These are phyloP conservation scores for Astropecten irregularis DNA, from an alignment of 53 echinoderm and acorn worm species.

Conservation along the genomic window DNA sequence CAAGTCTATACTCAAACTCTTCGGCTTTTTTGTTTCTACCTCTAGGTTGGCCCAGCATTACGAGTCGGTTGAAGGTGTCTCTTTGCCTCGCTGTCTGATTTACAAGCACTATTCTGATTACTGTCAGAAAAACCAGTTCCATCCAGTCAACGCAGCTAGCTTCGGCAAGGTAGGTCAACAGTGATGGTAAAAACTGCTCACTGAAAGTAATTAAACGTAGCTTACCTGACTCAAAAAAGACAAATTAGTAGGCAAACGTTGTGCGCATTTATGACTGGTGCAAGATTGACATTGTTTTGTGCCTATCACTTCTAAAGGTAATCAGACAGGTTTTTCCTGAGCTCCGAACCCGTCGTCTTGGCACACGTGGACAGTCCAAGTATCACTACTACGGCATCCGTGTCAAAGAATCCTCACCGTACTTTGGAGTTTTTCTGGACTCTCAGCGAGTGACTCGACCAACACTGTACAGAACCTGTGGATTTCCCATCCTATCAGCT, in stretches of 20 bases:
- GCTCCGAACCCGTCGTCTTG: conserved; percentile 80
- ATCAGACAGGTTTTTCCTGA: conserved; percentile 77
- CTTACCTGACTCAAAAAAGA: too few species aligned
- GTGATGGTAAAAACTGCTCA: too few species aligned
- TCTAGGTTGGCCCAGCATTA: conserved; percentile 82
- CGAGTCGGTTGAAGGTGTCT: conserved; percentile 74
- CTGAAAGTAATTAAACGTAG: too few species aligned
- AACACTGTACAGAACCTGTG: conserved; percentile 7
- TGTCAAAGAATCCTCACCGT: conserved; percentile 71
- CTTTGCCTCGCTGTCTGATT: conserved; percentile 80
- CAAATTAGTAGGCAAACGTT: too few species aligned
- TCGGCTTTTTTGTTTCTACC: too few species aligned
- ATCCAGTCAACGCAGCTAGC: conserved; percentile 83
- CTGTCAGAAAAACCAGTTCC: conserved; percentile 64
- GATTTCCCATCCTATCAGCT: conserved; percentile 3
- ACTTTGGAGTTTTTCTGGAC: conserved; percentile 58
- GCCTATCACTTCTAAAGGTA: conserved; percentile 41
- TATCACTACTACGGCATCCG: conserved; percentile 95
- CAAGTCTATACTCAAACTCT: too few species aligned
- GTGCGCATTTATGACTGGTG: too few species aligned
- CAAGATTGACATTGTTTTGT: too few species aligned
- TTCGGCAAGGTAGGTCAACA: conserved; percentile 96
- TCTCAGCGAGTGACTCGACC: conserved; percentile 56
- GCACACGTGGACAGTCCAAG: conserved; percentile 90
- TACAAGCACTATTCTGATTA: conserved; percentile 85